Conservation (phyloP, 2,113 vertebrate genomes). For the Lagenorhynchus albirostris region DNA sequence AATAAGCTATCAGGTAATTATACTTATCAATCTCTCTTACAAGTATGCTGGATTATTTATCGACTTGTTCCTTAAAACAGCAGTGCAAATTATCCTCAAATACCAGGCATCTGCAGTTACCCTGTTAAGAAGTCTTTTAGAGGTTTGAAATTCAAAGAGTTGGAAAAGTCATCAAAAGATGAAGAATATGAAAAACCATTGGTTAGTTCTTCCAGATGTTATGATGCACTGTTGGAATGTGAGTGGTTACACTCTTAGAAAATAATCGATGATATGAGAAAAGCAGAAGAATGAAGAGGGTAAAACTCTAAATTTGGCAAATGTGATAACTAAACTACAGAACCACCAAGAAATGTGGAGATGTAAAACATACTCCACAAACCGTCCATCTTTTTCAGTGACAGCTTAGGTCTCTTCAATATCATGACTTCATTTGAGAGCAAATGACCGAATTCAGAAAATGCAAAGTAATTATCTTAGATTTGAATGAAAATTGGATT, state of each 20-base stretch:
- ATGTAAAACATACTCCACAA: neutral
- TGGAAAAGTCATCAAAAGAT: neutral
- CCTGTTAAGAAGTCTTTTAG: neutral
- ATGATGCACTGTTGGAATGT: neutral
- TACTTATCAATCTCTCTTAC: neutral
- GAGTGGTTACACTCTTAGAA: neutral
- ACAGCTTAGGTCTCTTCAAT: neutral
- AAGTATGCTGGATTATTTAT: neutral
- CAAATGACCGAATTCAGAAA: neutral
- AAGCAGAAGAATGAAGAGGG: neutral
- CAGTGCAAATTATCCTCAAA: neutral
- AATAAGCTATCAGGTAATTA: neutral
- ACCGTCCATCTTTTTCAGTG: neutral
- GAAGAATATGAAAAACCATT: neutral
- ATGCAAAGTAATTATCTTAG: neutral
- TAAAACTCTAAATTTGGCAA: neutral
- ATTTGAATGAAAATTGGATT: neutral
- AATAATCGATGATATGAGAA: neutral
- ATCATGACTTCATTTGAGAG: neutral
- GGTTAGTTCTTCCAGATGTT: neutral
- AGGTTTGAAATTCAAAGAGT: neutral
- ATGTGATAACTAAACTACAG: neutral
- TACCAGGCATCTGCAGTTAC: neutral
- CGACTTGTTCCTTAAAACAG: neutral
- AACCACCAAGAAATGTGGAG: neutral